phyloP scores from a whole-genome alignment of 2,888 invertebrate genomes.

The Cynaeus angustus region DNA sequence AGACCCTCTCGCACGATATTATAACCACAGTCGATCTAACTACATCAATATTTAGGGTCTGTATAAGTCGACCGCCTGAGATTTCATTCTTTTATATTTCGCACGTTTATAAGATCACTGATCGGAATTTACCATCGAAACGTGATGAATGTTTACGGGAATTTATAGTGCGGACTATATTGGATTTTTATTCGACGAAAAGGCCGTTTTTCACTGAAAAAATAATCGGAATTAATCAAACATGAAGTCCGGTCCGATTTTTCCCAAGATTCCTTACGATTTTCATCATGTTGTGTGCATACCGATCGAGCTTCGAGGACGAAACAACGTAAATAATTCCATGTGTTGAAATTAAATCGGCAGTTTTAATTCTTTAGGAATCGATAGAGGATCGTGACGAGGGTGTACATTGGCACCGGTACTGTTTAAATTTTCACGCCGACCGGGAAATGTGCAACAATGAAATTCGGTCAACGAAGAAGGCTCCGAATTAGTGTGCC shows the following conservation, averaged over 20 bases:
- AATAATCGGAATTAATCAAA: slow-evolving; percentile 44
- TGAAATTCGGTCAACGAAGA: background rate
- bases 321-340: slow-evolving; percentile 22
- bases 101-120: slow-evolving; percentile 58
- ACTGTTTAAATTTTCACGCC: slow-evolving; percentile 29
- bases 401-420: slow-evolving; percentile 36
- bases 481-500: slow-evolving; percentile 9
- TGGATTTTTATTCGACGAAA: slow-evolving; percentile 38
- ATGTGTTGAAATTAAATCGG: slow-evolving; percentile 25
- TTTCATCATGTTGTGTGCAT: slow-evolving; percentile 2
- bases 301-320: slow-evolving; percentile 8
- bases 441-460: background rate
- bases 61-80: slow-evolving; percentile 62
- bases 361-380: slow-evolving; percentile 35
- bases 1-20: slow-evolving; percentile 37
- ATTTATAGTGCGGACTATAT: slow-evolving; percentile 38
- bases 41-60: slow-evolving; percentile 63
- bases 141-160: slow-evolving; percentile 49
- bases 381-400: slow-evolving; percentile 38
- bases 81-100: slow-evolving; percentile 63
- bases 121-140: slow-evolving; percentile 50
- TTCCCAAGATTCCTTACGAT: slow-evolving; percentile 3
- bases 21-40: slow-evolving; percentile 54
- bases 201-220: slow-evolving; percentile 39
- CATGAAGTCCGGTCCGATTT: slow-evolving; percentile 20